phyloP scores from a whole-genome alignment of 2,113 vertebrate species.

The Lasiurus borealis region DNA sequence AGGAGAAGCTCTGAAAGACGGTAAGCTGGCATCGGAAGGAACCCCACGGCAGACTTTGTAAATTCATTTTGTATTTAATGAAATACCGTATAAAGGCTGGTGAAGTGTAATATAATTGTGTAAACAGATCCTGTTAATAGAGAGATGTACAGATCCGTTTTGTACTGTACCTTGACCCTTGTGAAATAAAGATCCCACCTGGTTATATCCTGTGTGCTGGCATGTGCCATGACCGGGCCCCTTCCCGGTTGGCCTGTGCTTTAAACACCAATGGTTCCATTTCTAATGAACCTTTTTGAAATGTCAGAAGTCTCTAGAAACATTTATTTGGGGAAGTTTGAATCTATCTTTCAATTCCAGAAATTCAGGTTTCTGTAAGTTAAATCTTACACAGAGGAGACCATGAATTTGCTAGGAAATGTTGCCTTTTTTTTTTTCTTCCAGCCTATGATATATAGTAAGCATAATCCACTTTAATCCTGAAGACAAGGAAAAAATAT shows the following conservation, averaged over 20 bases:
- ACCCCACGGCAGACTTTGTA: conserved; percentile 86
- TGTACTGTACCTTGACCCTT: conserved; percentile 91
- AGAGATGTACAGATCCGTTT: conserved; percentile 92
- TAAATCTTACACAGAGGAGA: neutral
- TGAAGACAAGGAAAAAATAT: neutral
- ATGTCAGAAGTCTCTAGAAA: conserved; percentile 42
- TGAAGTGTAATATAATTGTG: conserved; percentile 91
- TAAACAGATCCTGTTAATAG: conserved; percentile 92
- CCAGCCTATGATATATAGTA: neutral
- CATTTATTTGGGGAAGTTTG: neutral
- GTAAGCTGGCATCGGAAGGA: conserved; percentile 83
- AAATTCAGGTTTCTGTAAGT: conserved; percentile 26
- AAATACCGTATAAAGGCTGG: conserved; percentile 88
- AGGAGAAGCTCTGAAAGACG: conserved; percentile 75
- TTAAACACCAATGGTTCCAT: neutral
- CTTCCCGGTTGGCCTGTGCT: neutral
- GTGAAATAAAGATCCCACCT: conserved; percentile 90
- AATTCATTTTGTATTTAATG: conserved; percentile 91
- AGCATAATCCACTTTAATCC: neutral
- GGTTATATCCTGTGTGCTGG: conserved; percentile 83
- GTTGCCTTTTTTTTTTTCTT: neutral
- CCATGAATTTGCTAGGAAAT: conserved; percentile 8
- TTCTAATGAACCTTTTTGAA: conserved; percentile 28
- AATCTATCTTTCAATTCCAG: conserved; percentile 53
- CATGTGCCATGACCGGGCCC: conserved; percentile 50